These are phyloP conservation scores for Tiliacea citrago DNA, from an alignment of 2,888 invertebrate species.

Conservation along the genomic window DNA sequence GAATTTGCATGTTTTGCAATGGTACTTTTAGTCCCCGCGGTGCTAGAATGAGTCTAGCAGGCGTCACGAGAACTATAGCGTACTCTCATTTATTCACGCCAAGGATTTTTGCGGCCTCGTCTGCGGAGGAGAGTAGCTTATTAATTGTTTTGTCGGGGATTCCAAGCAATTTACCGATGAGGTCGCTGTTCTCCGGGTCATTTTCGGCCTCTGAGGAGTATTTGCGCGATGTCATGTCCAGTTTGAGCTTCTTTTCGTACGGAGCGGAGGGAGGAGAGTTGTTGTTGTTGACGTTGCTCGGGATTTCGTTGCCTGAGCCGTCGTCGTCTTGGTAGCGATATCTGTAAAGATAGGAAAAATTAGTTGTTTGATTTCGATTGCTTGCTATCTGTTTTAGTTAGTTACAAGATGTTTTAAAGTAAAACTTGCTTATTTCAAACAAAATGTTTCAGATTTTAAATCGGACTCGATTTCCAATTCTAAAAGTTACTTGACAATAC, in stretches of 20 bases:
- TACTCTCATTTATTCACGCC: slow-evolving; percentile 94
- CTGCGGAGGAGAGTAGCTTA: slow-evolving; percentile 94
- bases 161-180: slow-evolving; percentile 97
- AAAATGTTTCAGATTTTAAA: background rate
- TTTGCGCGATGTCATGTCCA: slow-evolving; percentile 87
- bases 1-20: slow-evolving; percentile 62
- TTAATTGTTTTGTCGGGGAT: slow-evolving; percentile 97
- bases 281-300: slow-evolving; percentile 89
- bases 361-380: background rate
- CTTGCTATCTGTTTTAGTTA: background rate
- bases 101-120: slow-evolving; percentile 96
- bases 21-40: slow-evolving; percentile 87
- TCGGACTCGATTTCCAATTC: background rate
- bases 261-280: slow-evolving; percentile 90
- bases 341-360: slow-evolving; percentile 67
- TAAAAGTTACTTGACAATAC: background rate
- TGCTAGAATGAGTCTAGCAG: slow-evolving; percentile 86
- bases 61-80: slow-evolving; percentile 89
- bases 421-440: background rate
- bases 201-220: slow-evolving; percentile 88
- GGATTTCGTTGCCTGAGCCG: slow-evolving; percentile 86
- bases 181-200: slow-evolving; percentile 92
- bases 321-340: slow-evolving; percentile 87
- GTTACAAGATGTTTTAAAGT: background rate
- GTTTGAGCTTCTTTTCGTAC: slow-evolving; percentile 89